Evolutionary conservation across 2,113 vertebrate genomes (phyloP).

Genomic region (Pygathrix nemaeus): DNA sequence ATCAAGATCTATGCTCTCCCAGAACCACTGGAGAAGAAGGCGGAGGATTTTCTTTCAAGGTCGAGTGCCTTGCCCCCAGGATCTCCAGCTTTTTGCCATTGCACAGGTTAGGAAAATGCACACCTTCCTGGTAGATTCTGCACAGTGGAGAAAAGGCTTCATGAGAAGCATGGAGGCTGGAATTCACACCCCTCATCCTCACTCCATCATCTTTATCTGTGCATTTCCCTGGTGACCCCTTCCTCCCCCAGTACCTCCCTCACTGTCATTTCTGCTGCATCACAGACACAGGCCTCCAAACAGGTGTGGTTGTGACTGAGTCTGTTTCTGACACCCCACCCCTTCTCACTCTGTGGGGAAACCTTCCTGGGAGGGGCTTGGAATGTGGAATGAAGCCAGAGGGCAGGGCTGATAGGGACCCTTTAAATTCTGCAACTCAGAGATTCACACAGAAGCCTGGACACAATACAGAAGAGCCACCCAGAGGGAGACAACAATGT

Average conservation of each 20-base stretch:
- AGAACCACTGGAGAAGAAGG: not conserved
- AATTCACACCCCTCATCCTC: no score
- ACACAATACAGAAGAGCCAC: not conserved
- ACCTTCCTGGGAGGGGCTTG: not conserved
- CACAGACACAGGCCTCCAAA: not conserved
- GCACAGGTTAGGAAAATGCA: not conserved
- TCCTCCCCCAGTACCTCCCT: not conserved
- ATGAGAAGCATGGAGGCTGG: no score
- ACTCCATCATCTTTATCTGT: no score
- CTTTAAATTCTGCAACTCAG: not conserved
- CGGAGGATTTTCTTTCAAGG: not conserved
- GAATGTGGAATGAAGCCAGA: not conserved
- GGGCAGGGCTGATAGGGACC: not conserved
- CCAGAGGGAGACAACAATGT: not conserved
- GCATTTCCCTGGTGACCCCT: no score
- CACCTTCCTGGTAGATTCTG: not conserved
- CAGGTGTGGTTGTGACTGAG: no score
- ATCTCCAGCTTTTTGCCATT: not conserved
- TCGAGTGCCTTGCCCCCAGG: not conserved
- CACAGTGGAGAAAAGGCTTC: no score
- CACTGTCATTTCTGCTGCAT: not conserved
- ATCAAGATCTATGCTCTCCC: not conserved
- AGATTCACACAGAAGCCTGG: not conserved
- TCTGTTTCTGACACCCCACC: not conserved
- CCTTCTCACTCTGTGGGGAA: not conserved